Evolutionary conservation across 2,888 invertebrate species (phyloP).

Genomic region (Pteria penguin): DNA sequence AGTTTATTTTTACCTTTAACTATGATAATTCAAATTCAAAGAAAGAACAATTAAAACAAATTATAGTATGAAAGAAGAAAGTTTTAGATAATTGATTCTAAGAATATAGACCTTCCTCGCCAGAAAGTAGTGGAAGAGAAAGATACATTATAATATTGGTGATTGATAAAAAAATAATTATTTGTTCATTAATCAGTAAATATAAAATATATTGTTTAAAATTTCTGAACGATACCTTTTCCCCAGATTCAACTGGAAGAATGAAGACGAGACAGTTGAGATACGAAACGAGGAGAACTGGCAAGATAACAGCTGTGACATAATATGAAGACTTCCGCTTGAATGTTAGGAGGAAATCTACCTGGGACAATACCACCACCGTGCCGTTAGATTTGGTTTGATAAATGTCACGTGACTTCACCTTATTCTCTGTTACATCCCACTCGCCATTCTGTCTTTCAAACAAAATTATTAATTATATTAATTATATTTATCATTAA

Average conservation of each 20-base stretch:
- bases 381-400: conserved; percentile 18
- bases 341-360: conserved; percentile 31
- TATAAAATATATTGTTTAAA: no score
- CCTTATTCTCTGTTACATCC: conserved; percentile 10
- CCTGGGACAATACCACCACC: conserved; percentile 22
- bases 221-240: no score
- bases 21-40: no score
- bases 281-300: conserved; percentile 52
- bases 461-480: background rate
- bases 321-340: conserved; percentile 51
- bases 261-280: conserved; percentile 53
- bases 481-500: background rate
- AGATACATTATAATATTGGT: no score
- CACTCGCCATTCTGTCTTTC: conserved; percentile 38
- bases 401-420: background rate
- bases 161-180: no score
- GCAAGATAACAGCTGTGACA: conserved; percentile 55
- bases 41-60: no score
- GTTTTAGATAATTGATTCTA: no score
- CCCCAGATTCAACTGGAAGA: conserved; percentile 58
- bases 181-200: no score
- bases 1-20: no score
- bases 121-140: no score
- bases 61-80: no score
- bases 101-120: no score